Base-by-base conservation (phyloP, 2,797 vertebrate species). In the Rhinella marina region DNA sequence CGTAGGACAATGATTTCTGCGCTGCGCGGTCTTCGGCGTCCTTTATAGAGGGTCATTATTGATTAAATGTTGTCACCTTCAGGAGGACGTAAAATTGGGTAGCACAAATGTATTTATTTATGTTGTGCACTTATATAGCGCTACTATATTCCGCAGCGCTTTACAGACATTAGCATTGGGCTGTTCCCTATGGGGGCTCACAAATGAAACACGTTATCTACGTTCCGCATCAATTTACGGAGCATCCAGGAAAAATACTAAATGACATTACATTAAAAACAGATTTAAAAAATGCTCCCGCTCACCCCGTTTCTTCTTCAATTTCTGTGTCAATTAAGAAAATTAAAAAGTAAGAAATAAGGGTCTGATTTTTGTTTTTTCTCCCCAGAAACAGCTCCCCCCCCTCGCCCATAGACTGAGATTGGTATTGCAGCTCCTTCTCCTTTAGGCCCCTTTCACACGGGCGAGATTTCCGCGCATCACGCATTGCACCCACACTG, bases 41-140 rank as follows among this genome's bases (percentile, higher is more conserved):
- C 27, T 66, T 64, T 61, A 29, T 21, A 85, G 41, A 85, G 83
- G 41, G 59, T 50, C 61, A 66, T 85, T 85, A 76, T 85, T 61
- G 70, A 73, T 85, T 50, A 85, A 84, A 62, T 11, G 23, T 25
- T 19, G 41, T n/a, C 19, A 5, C 8, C 70, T 19, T 32, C 56
- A 12, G n/a, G 29, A 27, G 11, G 7, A 27, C 62, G n/a, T 41
- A 76, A 50, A n/a, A 84, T 41, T 61, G 5, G 23, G 27, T 12
- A n/a, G 7, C n/a, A 81, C 29, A 81, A 48, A 25, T 19, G 12
- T n/a, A n/a, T n/a, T n/a, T n/a, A n/a, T n/a, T n/a, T n/a, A n/a
- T n/a, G n/a, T n/a, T n/a, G n/a, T n/a, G n/a, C n/a, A n/a, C n/a
- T n/a, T n/a, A n/a, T n/a, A n/a, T n/a, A n/a, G n/a, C n/a, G n/a